Base-by-base conservation (phyloP, 2,888 invertebrate species). In the Pachydiplax longipennis region DNA sequence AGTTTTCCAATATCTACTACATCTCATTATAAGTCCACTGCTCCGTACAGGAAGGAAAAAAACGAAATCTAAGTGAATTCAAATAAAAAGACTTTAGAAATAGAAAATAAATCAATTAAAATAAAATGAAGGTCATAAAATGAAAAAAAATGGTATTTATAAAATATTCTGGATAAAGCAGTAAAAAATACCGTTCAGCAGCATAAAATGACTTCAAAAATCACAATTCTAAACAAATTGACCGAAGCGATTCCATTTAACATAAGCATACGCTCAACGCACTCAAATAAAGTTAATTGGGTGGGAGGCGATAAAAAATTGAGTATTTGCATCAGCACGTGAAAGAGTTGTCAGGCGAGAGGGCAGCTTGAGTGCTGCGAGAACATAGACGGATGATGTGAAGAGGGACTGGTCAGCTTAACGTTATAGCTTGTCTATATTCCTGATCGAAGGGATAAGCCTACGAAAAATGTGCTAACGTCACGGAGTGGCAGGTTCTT, bases 361-460 rank as follows among this genome's bases (percentile, higher is more conserved):
- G 31, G 61, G 87, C 61, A 87, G 61, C 37, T 37, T 61, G 87
- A 87, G 87, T 87, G 87, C 87, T 87, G 58, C 83, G 83, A 22
- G 87, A 87, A 61, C 87, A 87, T 65, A 87, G 87, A 87, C 87
- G 37, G 87, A 87, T 87, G 87, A 37, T 65, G 18, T 61, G 87
- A 58, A 87, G 61, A 87, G 37, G 87, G 87, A 87, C 87, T 87
- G 87, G 87, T 65, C 87, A 87, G 58, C 87, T 87, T 65, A 87
- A 87, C 61, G 87, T 87, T 87, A 87, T 87, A 65, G 87, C 65
- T 87, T 65, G 87, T 87, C 87, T 65, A 87, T 87, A 87, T 87
- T 87, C 87, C 61, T 61, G 87, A 87, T 87, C 87, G 37, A 58
- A 35, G 8, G 87, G 87, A 87, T 87, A 87, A 87, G 65, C 61